Conservation (phyloP, 2,113 vertebrate genomes). For the Pyrgilauda ruficollis region DNA sequence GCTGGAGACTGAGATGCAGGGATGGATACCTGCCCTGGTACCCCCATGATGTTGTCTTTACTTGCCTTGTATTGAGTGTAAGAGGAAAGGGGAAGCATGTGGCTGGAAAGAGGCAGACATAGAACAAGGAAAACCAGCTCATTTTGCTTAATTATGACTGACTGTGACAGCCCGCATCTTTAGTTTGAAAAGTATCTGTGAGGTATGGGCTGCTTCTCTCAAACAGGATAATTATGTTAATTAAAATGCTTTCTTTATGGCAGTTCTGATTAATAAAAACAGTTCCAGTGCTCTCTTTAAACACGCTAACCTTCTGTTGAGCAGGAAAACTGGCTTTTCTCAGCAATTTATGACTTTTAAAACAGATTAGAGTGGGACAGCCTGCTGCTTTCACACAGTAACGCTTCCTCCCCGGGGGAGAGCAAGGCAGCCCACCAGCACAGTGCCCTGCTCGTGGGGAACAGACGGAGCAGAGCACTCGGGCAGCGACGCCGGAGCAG, state of each 20-base stretch:
- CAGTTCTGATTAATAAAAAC: conserved; percentile 78
- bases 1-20: neutral
- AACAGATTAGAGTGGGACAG: conserved; percentile 31
- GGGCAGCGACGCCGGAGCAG: conserved; percentile 2
- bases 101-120: neutral
- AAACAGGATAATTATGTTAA: conserved; percentile 75
- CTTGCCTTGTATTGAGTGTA: neutral
- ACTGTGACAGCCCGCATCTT: conserved; percentile 67
- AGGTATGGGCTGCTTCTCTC: conserved; percentile 67
- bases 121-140: neutral
- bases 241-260: conserved; percentile 79
- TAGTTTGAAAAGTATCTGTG: conserved; percentile 66
- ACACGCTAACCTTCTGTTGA: conserved; percentile 71
- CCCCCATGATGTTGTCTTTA: neutral
- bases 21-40: neutral
- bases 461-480: conserved; percentile 7
- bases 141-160: conserved; percentile 69
- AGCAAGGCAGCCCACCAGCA: neutral
- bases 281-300: conserved; percentile 73
- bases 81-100: neutral
- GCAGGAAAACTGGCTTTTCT: conserved; percentile 61
- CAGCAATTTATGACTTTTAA: conserved; percentile 62
- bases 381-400: conserved; percentile 46
- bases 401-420: conserved; percentile 5
- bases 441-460: neutral